Evolutionary conservation across 2,888 invertebrate species (phyloP).

Genomic region (Notocelia uddmanniana): DNA sequence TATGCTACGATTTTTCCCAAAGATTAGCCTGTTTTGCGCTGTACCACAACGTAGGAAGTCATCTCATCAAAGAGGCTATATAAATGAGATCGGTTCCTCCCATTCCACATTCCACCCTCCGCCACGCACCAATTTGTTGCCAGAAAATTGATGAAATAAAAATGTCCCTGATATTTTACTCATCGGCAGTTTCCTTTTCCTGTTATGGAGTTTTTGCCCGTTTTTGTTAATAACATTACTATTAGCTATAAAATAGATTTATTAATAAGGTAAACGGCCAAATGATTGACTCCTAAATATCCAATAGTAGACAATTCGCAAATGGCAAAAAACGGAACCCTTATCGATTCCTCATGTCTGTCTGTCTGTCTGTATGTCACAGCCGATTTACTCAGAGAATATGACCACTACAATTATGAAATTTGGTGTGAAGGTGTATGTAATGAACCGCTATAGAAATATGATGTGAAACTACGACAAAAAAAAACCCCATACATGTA

Average conservation of each 20-base stretch:
- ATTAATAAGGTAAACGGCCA: not conserved
- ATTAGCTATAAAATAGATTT: not conserved
- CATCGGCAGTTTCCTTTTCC: constrained; percentile 35
- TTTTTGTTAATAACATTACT: constrained; percentile 10
- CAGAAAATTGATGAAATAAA: constrained; percentile 71
- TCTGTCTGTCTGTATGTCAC: too few relatives aligned
- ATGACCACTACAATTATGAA: too few relatives aligned
- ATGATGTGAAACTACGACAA: too few relatives aligned
- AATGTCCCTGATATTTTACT: constrained; percentile 58
- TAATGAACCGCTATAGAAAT: too few relatives aligned
- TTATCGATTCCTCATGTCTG: too few relatives aligned
- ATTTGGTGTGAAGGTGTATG: too few relatives aligned
- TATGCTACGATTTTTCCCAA: too few relatives aligned
- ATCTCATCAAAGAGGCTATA: constrained; percentile 59
- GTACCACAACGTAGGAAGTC: constrained; percentile 37
- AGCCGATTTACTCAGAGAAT: too few relatives aligned
- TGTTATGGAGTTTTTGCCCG: constrained; percentile 10
- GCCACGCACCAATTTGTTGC: constrained; percentile 61
- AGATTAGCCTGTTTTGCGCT: constrained; percentile 4
- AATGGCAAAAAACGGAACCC: too few relatives aligned
- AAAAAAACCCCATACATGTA: too few relatives aligned
- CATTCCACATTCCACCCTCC: constrained; percentile 52
- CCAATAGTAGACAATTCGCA: too few relatives aligned
- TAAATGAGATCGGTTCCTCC: constrained; percentile 67
- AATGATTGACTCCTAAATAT: not conserved